Evolutionary conservation across 1,140 invertebrate genomes (phyloP).

Genomic region (Subanguina moxae): DNA sequence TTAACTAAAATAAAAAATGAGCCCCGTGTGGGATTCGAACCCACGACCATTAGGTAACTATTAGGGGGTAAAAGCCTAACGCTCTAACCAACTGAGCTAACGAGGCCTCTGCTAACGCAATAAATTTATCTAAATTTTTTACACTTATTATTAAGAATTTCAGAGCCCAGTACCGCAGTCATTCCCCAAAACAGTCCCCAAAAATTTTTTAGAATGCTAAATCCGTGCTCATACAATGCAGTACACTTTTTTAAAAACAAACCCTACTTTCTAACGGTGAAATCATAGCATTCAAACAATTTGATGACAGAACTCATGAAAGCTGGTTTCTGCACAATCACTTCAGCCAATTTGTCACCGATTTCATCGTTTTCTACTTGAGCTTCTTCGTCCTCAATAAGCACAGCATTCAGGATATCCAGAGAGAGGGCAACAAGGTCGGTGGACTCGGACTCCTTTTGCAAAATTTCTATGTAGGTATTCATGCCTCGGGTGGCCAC

Average conservation of each 20-base stretch:
- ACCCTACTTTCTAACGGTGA: slow-evolving; percentile 45
- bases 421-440: slow-evolving; percentile 86
- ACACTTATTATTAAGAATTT: no score
- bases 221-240: not conserved
- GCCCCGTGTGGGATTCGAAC: no score
- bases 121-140: no score
- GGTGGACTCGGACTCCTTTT: slow-evolving; percentile 77
- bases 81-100: no score
- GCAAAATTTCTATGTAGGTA: slow-evolving; percentile 67
- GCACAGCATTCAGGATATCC: slow-evolving; percentile 85
- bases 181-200: no score
- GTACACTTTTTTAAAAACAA: not conserved
- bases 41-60: no score
- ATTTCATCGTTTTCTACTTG: slow-evolving; percentile 62
- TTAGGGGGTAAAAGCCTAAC: no score
- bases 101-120: not conserved
- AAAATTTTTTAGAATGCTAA: no score
- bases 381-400: slow-evolving; percentile 67
- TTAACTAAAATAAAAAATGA: no score
- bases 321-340: slow-evolving; percentile 86
- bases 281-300: slow-evolving; percentile 72
- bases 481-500: slow-evolving; percentile 93
- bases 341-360: slow-evolving; percentile 94
- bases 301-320: slow-evolving; percentile 79
- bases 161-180: no score